A percentile compares a stretch with the other conserved stretches of the same genome.
phyloP scores from a whole-genome alignment of 2,113 vertebrate genomes.

The Forbesichthys papilliferus region DNA sequence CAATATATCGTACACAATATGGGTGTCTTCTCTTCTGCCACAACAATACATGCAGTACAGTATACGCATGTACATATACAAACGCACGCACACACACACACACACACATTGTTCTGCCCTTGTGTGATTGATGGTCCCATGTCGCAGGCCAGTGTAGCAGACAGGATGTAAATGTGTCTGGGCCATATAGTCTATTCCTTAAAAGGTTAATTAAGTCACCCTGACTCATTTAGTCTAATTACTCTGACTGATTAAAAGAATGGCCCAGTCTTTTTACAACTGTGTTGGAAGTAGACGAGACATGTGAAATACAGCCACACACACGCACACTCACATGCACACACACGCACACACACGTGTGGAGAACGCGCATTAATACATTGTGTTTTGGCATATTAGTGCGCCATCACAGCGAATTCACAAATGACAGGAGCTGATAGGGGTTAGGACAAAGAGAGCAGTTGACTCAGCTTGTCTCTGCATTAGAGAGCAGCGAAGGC shows the following conservation, averaged over 20 bases:
- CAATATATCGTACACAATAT: too few species aligned
- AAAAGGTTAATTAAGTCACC: background rate
- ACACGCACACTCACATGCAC: too few species aligned
- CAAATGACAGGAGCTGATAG: too few species aligned
- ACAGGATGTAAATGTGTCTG: background rate
- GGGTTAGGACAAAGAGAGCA: too few species aligned
- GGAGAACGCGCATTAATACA: too few species aligned
- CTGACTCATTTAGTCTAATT: background rate
- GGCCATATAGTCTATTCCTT: background rate
- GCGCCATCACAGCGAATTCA: too few species aligned
- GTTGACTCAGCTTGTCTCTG: too few species aligned
- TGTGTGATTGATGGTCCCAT: background rate
- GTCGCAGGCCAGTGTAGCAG: background rate
- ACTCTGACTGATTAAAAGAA: background rate
- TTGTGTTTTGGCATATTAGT: too few species aligned
- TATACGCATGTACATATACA: background rate
- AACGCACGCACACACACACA: background rate
- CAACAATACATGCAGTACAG: background rate
- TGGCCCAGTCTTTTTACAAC: conserved; percentile 6
- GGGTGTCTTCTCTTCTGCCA: background rate
- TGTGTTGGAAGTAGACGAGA: background rate
- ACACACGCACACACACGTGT: too few species aligned
- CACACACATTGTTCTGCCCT: too few species aligned
- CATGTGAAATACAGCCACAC: too few species aligned
- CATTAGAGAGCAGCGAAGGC: too few species aligned